A percentile compares a stretch with the other conserved stretches of the same genome.
These are phyloP conservation scores for Drosophila sp. DNA, from an alignment of 1,140 invertebrate genomes.

Conservation along the genomic window DNA sequence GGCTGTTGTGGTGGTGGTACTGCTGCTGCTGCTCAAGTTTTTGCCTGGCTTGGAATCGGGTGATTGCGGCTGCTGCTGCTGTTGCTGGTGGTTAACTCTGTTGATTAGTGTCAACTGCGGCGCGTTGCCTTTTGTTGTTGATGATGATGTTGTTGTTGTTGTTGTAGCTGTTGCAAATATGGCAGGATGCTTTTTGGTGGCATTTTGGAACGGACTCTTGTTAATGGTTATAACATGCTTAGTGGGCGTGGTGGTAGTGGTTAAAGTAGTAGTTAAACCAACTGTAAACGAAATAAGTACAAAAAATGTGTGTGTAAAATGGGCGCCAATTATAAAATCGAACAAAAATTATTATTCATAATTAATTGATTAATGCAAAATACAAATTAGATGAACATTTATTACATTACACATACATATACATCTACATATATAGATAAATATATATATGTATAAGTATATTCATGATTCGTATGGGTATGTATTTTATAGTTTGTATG, in stretches of 20 bases:
- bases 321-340: slow-evolving; percentile 55
- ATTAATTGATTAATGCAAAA: slow-evolving; percentile 17
- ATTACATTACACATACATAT: neutral
- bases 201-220: slow-evolving; percentile 69
- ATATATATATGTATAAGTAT: neutral
- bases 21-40: slow-evolving; percentile 15
- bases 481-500: neutral
- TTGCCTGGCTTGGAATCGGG: slow-evolving; percentile 20
- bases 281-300: slow-evolving; percentile 81
- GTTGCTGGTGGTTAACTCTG: slow-evolving; percentile 16
- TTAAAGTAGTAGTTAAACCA: slow-evolving; percentile 70
- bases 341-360: slow-evolving; percentile 33
- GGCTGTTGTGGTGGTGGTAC: slow-evolving; percentile 33
- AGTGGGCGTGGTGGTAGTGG: slow-evolving; percentile 72
- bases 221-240: slow-evolving; percentile 81
- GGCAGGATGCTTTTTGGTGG: slow-evolving; percentile 48
- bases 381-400: slow-evolving; percentile 15
- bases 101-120: slow-evolving; percentile 40
- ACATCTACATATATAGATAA: too few relatives aligned
- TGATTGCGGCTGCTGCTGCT: slow-evolving; percentile 33
- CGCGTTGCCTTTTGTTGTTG: slow-evolving; percentile 34
- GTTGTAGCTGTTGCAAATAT: slow-evolving; percentile 47
- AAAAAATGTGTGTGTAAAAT: slow-evolving; percentile 63
- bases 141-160: neutral
- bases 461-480: neutral